phyloP scores from a whole-genome alignment of 2,888 invertebrate genomes.

The Eurois occulta region DNA sequence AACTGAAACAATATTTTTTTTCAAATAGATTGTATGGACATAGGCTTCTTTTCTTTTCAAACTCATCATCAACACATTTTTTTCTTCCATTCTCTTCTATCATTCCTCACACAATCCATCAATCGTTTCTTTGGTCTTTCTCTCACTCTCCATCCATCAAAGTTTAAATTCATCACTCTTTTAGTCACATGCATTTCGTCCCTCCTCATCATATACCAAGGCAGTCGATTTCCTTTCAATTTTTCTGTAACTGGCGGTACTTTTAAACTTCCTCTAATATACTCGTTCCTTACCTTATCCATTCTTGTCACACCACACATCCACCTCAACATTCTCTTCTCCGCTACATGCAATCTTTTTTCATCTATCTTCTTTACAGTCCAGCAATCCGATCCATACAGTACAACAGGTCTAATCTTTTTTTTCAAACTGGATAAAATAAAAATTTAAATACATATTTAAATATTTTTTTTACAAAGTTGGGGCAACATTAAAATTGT shows the following conservation, averaged over 20 bases:
- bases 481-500: neutral
- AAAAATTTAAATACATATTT: neutral
- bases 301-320: neutral
- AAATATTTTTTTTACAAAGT: neutral
- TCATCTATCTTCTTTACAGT: neutral
- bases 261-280: too few species aligned
- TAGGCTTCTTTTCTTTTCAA: neutral
- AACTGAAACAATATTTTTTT: neutral
- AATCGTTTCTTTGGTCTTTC: neutral
- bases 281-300: too few species aligned
- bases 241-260: too few species aligned
- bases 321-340: neutral
- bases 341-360: neutral
- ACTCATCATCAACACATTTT: too few species aligned
- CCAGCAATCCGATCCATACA: neutral
- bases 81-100: neutral
- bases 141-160: neutral
- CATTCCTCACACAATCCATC: neutral
- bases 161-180: neutral
- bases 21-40: neutral
- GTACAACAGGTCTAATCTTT: neutral
- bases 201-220: too few species aligned
- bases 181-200: too few species aligned
- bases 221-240: too few species aligned
- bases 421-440: neutral